phyloP scores from a whole-genome alignment of 2,113 vertebrate genomes.

The Pseudois nayaur region DNA sequence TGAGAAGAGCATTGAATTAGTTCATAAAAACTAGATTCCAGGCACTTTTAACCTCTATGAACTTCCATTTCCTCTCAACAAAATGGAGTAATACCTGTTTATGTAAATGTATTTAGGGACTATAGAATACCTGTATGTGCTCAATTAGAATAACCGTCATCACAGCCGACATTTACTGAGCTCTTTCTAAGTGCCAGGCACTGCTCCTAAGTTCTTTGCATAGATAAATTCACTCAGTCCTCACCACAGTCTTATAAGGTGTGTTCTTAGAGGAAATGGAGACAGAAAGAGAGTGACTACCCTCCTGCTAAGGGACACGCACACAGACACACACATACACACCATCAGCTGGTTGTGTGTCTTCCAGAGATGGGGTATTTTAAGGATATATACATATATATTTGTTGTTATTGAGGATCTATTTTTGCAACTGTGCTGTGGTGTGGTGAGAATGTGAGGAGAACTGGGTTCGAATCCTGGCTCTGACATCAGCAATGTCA shows the following conservation, averaged over 20 bases:
- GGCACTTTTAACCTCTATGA: neutral
- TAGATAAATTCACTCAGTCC: too few species aligned
- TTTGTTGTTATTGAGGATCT: neutral
- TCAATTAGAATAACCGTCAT: rapidly evolving
- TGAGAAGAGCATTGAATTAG: neutral
- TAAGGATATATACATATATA: neutral
- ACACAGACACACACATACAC: neutral
- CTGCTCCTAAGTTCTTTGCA: neutral
- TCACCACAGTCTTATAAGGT: neutral
- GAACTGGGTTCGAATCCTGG: neutral
- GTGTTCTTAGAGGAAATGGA: neutral
- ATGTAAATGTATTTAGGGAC: neutral
- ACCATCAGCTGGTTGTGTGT: rapidly evolving
- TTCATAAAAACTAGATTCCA: neutral
- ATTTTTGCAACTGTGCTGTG: neutral
- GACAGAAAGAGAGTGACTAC: neutral
- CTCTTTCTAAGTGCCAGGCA: neutral
- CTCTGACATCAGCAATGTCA: neutral
- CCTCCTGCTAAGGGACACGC: neutral
- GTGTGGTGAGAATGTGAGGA: neutral
- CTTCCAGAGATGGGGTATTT: neutral
- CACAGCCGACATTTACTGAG: neutral
- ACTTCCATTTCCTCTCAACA: neutral
- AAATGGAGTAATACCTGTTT: neutral
- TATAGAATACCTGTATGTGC: neutral